Percentiles rank a stretch among this genome's conserved stretches.
Conservation (phyloP, 2,113 vertebrate genomes). For the Eulacestoma nigropectus region DNA sequence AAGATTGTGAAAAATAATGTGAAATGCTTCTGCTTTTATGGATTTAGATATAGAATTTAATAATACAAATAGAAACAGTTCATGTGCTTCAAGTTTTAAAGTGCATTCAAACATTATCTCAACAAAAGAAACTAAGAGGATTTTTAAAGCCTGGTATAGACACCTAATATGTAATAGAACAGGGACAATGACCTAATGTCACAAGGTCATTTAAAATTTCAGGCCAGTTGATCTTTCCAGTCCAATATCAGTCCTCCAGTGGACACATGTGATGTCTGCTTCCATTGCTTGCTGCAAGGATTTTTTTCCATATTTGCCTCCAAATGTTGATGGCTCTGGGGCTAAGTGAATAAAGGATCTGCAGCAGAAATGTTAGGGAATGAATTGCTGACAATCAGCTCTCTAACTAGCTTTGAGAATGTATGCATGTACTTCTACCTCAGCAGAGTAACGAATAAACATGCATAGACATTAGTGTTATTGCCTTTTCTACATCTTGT, state of each 20-base stretch:
- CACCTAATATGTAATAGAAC: neutral
- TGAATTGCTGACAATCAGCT: slow-evolving; percentile 5
- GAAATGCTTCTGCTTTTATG: neutral
- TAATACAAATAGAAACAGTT: neutral
- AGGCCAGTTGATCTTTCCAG: neutral
- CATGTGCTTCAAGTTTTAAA: neutral
- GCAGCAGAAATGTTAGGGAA: neutral
- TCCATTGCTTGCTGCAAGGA: neutral
- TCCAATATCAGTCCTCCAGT: neutral
- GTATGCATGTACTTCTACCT: neutral
- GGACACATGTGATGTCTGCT: neutral
- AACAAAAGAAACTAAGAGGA: neutral
- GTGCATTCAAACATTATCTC: neutral
- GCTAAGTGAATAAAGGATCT: slow-evolving; percentile 17
- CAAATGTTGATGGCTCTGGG: neutral
- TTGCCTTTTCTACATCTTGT: slow-evolving; percentile 9
- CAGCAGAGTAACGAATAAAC: neutral
- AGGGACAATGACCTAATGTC: neutral
- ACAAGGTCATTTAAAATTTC: neutral
- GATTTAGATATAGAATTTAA: neutral
- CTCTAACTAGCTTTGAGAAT: slow-evolving; percentile 25
- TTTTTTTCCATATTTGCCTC: neutral
- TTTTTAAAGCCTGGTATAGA: neutral
- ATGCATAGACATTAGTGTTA: neutral
- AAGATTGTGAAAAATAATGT: neutral